Base-by-base conservation (phyloP, 2,888 invertebrate genomes). In the Nycteola revayana region DNA sequence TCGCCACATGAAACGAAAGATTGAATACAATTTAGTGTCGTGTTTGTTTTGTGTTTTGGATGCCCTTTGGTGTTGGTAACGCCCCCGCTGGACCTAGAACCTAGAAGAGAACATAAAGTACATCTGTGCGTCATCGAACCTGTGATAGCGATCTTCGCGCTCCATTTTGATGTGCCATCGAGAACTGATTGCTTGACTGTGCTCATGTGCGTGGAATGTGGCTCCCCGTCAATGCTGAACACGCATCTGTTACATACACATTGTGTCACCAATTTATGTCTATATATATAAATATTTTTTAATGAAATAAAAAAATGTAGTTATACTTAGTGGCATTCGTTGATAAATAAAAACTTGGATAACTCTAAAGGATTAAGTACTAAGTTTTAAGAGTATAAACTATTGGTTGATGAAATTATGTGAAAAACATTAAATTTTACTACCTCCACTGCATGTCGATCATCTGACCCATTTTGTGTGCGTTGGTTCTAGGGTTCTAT, bases 111-210 rank as follows among this genome's bases (percentile, higher is more conserved):
- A 55, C 40, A 39, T 28, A 60, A 53, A 60, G 34, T 54, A 53
- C 52, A 74, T 72, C 74, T 71, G 57, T 75, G 73, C 73, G 67
- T 73, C 79, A 85, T 92, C 96, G 94, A 95, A 98, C 98, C 98
- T 95, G 98, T 99, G 90, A 99, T 98, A 83, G 98, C 98, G 90
- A 99, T 98, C 93, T 99, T 99, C 75, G 98, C 98, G 77, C 98
- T 98, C 99, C 99, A 99, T 91, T 99, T 99, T 84, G 98, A 98
- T 63, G 98, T 99, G 77, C 99, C 99, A 90, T 99, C 98, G 89
- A 99, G 93, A 73, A 99, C 98, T 76, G 97, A 96, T 91, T 98
- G 98, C 92, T 99, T 98, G 75, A 99, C 98, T 59, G 97, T 94
- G 90, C 96, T 97, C 97, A 99, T 97, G 91, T 98, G 97, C 73